Conservation (phyloP, 2,888 invertebrate species). For the Drosophila pseudotakahashii region DNA sequence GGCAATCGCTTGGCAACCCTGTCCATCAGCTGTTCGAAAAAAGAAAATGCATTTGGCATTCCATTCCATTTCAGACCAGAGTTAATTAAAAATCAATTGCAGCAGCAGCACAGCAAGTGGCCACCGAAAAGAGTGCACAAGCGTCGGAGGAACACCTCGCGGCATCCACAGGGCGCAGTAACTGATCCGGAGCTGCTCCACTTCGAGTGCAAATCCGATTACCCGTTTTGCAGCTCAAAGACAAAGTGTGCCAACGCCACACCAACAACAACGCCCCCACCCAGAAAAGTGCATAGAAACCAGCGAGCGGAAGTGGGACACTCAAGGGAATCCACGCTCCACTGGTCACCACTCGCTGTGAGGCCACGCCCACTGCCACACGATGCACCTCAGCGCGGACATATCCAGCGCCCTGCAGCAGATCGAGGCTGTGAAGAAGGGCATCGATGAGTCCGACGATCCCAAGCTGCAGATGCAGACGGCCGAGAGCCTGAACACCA, state of each 20-base stretch:
- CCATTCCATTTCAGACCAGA: neutral
- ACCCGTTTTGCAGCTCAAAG: neutral
- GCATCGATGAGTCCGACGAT: constrained; percentile 93
- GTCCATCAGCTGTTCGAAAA: neutral
- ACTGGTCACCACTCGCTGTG: constrained; percentile 25
- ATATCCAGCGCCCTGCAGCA: constrained; percentile 95
- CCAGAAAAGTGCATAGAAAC: constrained; percentile 14
- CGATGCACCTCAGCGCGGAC: constrained; percentile 86
- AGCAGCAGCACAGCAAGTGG: constrained; percentile 5
- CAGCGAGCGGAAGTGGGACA: constrained; percentile 32
- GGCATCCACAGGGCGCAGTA: constrained; percentile 1
- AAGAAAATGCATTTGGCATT: constrained; percentile 8
- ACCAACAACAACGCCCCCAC: constrained; percentile 28
- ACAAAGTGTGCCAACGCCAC: constrained; percentile 40
- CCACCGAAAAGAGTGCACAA: neutral
- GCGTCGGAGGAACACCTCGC: neutral
- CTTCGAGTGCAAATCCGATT: constrained; percentile 26
- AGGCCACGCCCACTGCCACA: constrained; percentile 27
- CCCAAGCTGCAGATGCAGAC: constrained; percentile 90
- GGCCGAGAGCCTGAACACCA: constrained; percentile 91
- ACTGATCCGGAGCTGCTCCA: constrained; percentile 10
- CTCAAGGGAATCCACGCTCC: constrained; percentile 22
- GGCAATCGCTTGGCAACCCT: neutral
- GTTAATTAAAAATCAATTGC: constrained; percentile 50
- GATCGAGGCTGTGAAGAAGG: constrained; percentile 94